phyloP scores from a whole-genome alignment of 2,888 invertebrate species.

The Cephus pygmeus region DNA sequence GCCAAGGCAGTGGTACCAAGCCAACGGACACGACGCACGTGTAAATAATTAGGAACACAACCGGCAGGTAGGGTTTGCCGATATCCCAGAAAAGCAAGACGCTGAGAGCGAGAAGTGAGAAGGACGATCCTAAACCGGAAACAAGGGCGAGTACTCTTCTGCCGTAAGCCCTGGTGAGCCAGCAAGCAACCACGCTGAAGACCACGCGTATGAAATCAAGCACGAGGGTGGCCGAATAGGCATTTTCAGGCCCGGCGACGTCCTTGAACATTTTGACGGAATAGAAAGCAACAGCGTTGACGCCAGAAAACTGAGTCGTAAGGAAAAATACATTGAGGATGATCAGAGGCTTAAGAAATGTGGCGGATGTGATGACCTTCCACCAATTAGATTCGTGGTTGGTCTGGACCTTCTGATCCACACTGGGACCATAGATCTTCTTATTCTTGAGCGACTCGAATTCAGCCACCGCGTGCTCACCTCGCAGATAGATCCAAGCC shows the following conservation, averaged over 20 bases:
- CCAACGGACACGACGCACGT: slow-evolving; percentile 73
- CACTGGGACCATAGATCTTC: background rate
- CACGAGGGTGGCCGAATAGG: slow-evolving; percentile 74
- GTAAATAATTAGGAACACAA: slow-evolving; percentile 70
- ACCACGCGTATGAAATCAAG: slow-evolving; percentile 74
- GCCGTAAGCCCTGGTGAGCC: slow-evolving; percentile 72
- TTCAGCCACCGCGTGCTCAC: slow-evolving; percentile 32
- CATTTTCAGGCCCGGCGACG: slow-evolving; percentile 73
- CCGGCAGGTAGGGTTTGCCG: slow-evolving; percentile 68
- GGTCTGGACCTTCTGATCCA: slow-evolving; percentile 1
- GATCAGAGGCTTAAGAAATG: slow-evolving; percentile 70
- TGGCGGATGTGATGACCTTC: slow-evolving; percentile 24
- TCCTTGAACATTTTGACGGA: slow-evolving; percentile 74
- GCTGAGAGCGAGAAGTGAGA: slow-evolving; percentile 72
- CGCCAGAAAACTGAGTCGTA: slow-evolving; percentile 77
- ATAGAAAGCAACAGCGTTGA: slow-evolving; percentile 79
- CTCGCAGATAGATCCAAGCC: slow-evolving; percentile 59
- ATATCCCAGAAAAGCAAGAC: slow-evolving; percentile 66
- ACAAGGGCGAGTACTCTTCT: slow-evolving; percentile 74
- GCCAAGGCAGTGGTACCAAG: slow-evolving; percentile 77
- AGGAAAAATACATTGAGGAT: slow-evolving; percentile 76
- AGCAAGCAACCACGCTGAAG: slow-evolving; percentile 74
- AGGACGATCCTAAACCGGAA: slow-evolving; percentile 73
- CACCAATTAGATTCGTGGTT: slow-evolving; percentile 8
- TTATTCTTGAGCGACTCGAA: slow-evolving; percentile 27